Conservation (phyloP, 2,888 invertebrate species). For the Micoletzkya japonica region DNA sequence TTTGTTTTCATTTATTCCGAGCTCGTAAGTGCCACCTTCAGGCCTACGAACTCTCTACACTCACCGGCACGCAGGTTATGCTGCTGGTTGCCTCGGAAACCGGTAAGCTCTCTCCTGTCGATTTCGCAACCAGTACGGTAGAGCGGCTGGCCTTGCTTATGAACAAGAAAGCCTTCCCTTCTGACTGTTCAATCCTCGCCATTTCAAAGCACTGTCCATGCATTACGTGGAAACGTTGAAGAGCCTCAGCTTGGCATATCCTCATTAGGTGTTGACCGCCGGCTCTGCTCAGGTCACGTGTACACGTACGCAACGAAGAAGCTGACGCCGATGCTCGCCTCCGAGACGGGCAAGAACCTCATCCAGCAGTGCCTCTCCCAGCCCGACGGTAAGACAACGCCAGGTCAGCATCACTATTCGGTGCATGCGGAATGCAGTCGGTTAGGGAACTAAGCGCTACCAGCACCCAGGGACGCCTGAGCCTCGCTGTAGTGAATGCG, state of each 20-base stretch:
- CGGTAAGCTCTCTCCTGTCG: constrained; percentile 66
- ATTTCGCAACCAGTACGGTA: no score
- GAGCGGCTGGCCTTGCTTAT: no score
- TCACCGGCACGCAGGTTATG: constrained; percentile 99
- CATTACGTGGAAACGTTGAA: no score
- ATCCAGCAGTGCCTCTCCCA: constrained; percentile 98
- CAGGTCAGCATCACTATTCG: background rate
- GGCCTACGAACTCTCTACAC: constrained; percentile 97
- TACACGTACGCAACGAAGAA: constrained; percentile 99
- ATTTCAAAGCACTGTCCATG: no score
- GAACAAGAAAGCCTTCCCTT: no score
- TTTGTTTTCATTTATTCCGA: background rate
- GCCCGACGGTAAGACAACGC: constrained; percentile 65
- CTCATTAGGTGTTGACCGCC: constrained; percentile 65
- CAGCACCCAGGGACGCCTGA: background rate
- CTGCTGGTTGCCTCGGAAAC: constrained; percentile 87
- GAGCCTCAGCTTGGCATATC: no score
- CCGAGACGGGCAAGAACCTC: constrained; percentile 85
- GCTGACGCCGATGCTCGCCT: constrained; percentile 94
- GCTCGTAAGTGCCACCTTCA: constrained; percentile 66
- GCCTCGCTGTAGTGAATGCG: background rate
- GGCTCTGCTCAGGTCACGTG: constrained; percentile 74
- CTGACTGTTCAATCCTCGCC: no score
- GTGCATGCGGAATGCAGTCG: background rate
- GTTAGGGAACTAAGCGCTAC: background rate